These are phyloP conservation scores for Carcinoscorpius rotundicauda DNA, from an alignment of 1,140 invertebrate genomes.

Conservation along the genomic window DNA sequence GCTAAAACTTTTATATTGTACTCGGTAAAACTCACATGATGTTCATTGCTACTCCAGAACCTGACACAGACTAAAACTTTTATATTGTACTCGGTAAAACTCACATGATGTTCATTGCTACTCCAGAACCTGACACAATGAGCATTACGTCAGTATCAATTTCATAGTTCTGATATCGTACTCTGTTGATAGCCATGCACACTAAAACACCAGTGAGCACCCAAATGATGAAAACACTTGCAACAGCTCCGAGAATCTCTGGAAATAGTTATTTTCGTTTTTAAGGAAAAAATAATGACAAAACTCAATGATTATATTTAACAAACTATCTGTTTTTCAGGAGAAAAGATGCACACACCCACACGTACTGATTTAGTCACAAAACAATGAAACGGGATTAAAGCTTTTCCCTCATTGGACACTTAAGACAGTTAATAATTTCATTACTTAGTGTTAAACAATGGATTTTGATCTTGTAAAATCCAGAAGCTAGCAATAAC, in stretches of 20 bases:
- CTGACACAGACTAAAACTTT: constrained; percentile 31
- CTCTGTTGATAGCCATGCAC: constrained; percentile 41
- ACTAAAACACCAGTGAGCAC: constrained; percentile 46
- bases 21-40: constrained; percentile 29
- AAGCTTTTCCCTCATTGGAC: no score
- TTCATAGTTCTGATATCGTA: constrained; percentile 26
- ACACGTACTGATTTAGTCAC: no score
- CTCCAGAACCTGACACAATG: constrained; percentile 42
- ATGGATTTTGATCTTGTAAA: no score
- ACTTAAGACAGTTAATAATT: no score
- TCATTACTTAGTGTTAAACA: no score
- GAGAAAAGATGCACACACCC: no score
- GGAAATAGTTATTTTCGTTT: constrained; percentile 21
- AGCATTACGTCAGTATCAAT: constrained; percentile 40
- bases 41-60: constrained; percentile 43
- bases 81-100: constrained; percentile 30
- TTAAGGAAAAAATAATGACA: background rate
- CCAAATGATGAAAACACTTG: constrained; percentile 48
- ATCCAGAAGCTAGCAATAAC: no score
- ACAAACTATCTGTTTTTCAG: no score
- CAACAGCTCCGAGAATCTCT: constrained; percentile 47
- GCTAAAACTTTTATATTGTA: constrained; percentile 15
- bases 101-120: constrained; percentile 39
- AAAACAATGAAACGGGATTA: no score
- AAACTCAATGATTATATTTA: background rate